Evolutionary conservation across 2,113 vertebrate species (phyloP).

Genomic region (Rhinolophus sinicus): DNA sequence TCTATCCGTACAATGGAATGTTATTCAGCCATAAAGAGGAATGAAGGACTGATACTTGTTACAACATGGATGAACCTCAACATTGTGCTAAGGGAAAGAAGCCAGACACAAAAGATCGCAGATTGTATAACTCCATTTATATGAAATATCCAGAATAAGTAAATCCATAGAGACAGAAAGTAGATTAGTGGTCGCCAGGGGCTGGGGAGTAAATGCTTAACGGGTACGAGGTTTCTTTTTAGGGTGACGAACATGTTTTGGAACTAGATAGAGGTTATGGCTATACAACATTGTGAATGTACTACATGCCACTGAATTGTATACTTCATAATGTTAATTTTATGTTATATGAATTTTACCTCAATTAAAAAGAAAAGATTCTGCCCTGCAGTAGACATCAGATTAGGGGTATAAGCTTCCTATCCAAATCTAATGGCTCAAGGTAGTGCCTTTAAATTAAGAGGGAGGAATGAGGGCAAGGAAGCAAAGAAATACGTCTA

Average conservation of each 20-base stretch:
- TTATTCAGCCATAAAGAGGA: neutral
- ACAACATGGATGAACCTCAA: neutral
- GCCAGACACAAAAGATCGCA: neutral
- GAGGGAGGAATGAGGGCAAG: neutral
- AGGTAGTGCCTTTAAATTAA: neutral
- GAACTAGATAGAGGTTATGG: neutral
- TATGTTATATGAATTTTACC: neutral
- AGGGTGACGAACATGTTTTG: neutral
- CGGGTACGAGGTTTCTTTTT: neutral
- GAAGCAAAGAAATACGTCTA: slow-evolving; percentile 2
- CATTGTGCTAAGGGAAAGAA: neutral
- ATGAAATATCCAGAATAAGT: neutral
- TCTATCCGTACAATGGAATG: neutral
- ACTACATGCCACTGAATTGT: neutral
- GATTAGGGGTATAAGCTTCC: neutral
- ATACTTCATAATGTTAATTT: neutral
- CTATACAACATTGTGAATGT: neutral
- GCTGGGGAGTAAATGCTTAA: neutral
- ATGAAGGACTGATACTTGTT: neutral
- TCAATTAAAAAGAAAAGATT: neutral
- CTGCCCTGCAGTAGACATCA: neutral
- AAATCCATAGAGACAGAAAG: neutral
- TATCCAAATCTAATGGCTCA: neutral
- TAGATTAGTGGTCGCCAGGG: neutral
- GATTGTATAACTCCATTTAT: neutral